Evolutionary conservation across 2,797 vertebrate species (phyloP), one percentile per base, ranked within the genome.

Genomic region (Pelobates cultripes): DNA sequence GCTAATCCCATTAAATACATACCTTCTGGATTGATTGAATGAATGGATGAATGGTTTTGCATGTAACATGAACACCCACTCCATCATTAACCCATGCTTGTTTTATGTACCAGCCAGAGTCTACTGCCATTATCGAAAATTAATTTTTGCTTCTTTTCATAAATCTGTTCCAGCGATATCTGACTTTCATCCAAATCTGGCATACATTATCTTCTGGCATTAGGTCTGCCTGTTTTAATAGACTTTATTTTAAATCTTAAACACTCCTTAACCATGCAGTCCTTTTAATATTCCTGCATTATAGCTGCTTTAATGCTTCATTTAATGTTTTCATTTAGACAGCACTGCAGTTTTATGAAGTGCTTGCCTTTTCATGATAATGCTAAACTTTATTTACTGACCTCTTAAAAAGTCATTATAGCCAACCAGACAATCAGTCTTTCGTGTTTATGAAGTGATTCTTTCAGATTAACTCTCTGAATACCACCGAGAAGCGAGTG

Each of bases 301-400:
- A 61, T 61, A 61, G 4, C 57, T 14, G 57, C 3, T n/a, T 61
- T n/a, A 14, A 61, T n/a, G 4, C 5, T 61, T n/a, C 14, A 2
- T 61, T 13, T 13, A 14, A 4, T 61, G 4, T n/a, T 14, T 61
- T 61, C 57, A 14, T 61, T 61, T n/a, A 13, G 13, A 61, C 57
- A 61, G 57, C 14, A n/a, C 57, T 61, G 57, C 57, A 61, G 14
- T 14, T 61, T 61, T 61, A 61, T 61, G 57, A 61, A 61, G 13
- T 14, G 57, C 15, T 61, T 61, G 13, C 12, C 13, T 13, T 61
- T 61, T 61, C 15, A 61, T 61, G 14, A 61, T n/a, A n/a, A 61
- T n/a, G 57, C 57, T 61, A 61, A 61, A 61, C 57, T 61, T 14
- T 61, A 61, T 61, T 61, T 61, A 61, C 57, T 51, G 15, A 61